Conservation (phyloP, 2,797 vertebrate species). For the Nannoperca australis region DNA sequence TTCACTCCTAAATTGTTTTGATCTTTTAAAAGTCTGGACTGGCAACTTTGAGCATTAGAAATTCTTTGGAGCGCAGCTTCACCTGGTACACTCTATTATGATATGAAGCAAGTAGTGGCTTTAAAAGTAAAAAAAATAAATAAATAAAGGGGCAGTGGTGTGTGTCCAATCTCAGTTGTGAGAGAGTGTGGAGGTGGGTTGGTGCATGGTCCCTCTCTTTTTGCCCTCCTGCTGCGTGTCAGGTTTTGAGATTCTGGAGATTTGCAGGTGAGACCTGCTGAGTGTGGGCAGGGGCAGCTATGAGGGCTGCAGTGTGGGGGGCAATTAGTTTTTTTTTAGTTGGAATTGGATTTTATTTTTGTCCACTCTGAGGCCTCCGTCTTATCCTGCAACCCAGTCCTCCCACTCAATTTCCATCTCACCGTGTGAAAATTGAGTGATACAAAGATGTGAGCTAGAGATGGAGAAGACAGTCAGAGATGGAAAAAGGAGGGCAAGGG, state of each 20-base stretch:
- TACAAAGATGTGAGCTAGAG: constrained; percentile 83
- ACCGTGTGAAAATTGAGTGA: constrained; percentile 83
- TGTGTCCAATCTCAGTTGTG: constrained; percentile 58
- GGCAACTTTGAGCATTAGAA: constrained; percentile 34
- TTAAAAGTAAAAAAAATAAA: constrained; percentile 35
- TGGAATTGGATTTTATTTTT: constrained; percentile 85
- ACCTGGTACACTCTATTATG: constrained; percentile 32
- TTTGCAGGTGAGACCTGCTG: constrained; percentile 54
- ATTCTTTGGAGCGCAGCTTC: constrained; percentile 28
- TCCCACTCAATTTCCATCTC: constrained; percentile 85
- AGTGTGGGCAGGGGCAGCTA: constrained; percentile 37
- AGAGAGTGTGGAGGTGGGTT: constrained; percentile 43
- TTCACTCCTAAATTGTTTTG: constrained; percentile 38
- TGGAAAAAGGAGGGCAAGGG: constrained; percentile 68
- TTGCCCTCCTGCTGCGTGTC: constrained; percentile 50
- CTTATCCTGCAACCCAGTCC: constrained; percentile 82
- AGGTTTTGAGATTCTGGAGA: constrained; percentile 69
- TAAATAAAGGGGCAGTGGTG: constrained; percentile 41
- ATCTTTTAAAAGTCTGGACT: constrained; percentile 35
- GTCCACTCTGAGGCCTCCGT: constrained; percentile 81
- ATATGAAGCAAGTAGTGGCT: constrained; percentile 44
- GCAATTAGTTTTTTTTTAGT: constrained; percentile 53
- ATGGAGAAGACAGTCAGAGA: constrained; percentile 72
- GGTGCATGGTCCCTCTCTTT: constrained; percentile 20
- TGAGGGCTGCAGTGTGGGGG: constrained; percentile 19